These are phyloP conservation scores for Sipha flava DNA, from an alignment of 1,140 invertebrate genomes.

Conservation along the genomic window DNA sequence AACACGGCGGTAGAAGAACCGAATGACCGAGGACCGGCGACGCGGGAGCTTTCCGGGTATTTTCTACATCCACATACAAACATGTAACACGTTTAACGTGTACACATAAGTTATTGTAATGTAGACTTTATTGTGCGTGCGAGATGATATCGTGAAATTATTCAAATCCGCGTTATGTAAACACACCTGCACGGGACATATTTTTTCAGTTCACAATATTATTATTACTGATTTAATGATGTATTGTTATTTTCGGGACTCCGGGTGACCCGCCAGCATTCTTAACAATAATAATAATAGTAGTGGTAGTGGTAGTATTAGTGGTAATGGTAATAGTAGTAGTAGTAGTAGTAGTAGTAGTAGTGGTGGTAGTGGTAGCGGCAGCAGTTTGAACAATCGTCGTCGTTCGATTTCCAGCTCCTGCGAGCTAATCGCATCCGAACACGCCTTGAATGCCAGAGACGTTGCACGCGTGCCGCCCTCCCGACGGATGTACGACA, in stretches of 20 bases:
- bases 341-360: not conserved
- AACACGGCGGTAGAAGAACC: too few species aligned
- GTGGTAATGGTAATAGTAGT: not conserved
- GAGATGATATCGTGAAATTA: constrained; percentile 6
- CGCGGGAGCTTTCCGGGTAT: too few species aligned
- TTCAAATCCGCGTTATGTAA: constrained; percentile 14
- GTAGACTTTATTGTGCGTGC: not conserved
- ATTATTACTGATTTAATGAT: not conserved
- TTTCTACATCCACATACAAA: too few species aligned
- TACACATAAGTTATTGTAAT: not conserved
- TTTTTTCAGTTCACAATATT: not conserved
- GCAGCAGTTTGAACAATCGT: too few species aligned
- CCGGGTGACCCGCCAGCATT: not conserved
- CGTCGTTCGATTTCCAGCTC: not conserved
- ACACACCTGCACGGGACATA: not conserved
- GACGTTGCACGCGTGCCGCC: not conserved
- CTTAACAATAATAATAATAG: not conserved
- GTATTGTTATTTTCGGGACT: not conserved
- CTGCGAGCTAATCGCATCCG: not conserved
- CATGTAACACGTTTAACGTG: too few species aligned
- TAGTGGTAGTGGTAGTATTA: not conserved
- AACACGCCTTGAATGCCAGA: not conserved
- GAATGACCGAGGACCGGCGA: too few species aligned
- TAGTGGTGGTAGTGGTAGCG: too few species aligned
- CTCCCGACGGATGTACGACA: not conserved